Evolutionary conservation across 2,113 vertebrate species (phyloP).

Genomic region (Odobenus rosmarus): DNA sequence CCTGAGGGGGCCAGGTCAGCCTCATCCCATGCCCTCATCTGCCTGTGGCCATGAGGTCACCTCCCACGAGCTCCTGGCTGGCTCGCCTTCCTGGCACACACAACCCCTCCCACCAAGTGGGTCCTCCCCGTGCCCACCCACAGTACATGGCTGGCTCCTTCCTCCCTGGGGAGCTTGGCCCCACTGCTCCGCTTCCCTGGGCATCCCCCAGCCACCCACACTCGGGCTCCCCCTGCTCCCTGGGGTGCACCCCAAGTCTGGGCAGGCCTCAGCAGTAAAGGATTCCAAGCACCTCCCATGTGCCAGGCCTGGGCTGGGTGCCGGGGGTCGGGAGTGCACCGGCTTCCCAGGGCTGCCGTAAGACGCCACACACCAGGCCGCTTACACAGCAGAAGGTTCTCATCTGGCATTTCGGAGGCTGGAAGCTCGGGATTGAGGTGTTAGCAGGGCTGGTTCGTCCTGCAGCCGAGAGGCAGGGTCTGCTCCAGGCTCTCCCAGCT

Average conservation of each 20-base stretch:
- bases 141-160: fast-evolving
- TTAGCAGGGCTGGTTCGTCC: fast-evolving
- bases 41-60: neutral
- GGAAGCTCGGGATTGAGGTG: neutral
- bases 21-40: fast-evolving
- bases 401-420: neutral
- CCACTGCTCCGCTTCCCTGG: fast-evolving
- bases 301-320: fast-evolving
- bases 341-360: fast-evolving
- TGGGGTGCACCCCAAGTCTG: neutral
- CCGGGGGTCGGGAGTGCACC: fast-evolving
- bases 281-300: fast-evolving
- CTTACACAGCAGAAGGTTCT: fast-evolving
- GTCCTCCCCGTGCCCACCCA: neutral
- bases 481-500: fast-evolving
- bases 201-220: too few relatives aligned
- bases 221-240: neutral
- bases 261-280: neutral
- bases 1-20: neutral
- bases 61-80: neutral
- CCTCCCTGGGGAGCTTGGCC: neutral
- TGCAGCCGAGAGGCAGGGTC: fast-evolving
- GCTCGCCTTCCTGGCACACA: neutral
- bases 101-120: fast-evolving
- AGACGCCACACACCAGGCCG: fast-evolving